These are phyloP conservation scores for Alcis repandata DNA, from an alignment of 2,888 invertebrate species.

Conservation along the genomic window DNA sequence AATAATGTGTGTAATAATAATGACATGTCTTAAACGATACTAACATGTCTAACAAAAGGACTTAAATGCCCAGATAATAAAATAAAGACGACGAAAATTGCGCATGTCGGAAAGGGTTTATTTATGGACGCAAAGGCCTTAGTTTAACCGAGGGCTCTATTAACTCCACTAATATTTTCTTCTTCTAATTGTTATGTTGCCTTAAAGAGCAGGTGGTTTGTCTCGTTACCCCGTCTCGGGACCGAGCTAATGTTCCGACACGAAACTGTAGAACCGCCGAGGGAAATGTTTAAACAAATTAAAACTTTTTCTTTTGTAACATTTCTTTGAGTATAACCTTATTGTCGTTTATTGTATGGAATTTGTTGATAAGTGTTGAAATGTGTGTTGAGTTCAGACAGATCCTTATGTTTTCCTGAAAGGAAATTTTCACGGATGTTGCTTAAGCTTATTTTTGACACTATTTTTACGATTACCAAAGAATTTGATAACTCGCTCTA, in stretches of 20 bases:
- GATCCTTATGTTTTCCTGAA: background rate
- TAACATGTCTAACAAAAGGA: constrained; percentile 13
- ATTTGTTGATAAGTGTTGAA: constrained; percentile 55
- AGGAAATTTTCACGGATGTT: background rate
- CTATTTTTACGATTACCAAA: too few species aligned
- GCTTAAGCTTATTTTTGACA: too few species aligned
- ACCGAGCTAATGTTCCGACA: constrained; percentile 71
- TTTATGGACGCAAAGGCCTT: constrained; percentile 79
- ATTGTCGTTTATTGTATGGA: constrained; percentile 73
- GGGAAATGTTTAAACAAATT: constrained; percentile 85
- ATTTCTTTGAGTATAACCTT: constrained; percentile 71
- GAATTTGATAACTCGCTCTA: too few species aligned
- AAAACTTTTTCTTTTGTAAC: constrained; percentile 80
- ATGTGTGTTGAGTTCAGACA: background rate
- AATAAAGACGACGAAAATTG: constrained; percentile 79
- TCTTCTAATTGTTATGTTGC: constrained; percentile 85
- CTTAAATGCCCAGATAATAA: constrained; percentile 63
- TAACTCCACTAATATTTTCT: constrained; percentile 85
- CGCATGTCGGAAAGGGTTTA: constrained; percentile 75
- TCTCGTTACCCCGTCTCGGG: constrained; percentile 75
- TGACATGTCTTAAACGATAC: background rate
- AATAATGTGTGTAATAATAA: background rate
- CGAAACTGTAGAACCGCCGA: constrained; percentile 74
- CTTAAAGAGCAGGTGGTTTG: constrained; percentile 84
- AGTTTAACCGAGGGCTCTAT: constrained; percentile 80